A percentile compares a stretch with the other conserved stretches of the same genome.
phyloP scores from a whole-genome alignment of 1,140 invertebrate genomes.

The Cardiocondyla obscurior region DNA sequence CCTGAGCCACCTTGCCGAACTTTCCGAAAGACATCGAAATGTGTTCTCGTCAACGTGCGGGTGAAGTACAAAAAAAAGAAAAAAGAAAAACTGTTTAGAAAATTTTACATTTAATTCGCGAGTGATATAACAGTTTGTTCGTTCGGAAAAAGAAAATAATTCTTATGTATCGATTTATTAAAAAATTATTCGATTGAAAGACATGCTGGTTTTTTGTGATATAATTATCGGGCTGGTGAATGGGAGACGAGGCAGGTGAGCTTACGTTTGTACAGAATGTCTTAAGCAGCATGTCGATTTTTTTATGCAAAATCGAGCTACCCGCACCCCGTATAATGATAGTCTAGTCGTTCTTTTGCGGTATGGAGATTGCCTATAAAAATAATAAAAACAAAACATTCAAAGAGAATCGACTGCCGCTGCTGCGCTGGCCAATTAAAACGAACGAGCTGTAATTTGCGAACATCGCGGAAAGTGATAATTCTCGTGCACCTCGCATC shows the following conservation, averaged over 20 bases:
- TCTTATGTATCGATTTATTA: background rate
- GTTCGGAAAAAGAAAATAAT: too few relatives aligned
- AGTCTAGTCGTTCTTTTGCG: background rate
- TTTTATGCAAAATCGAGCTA: too few relatives aligned
- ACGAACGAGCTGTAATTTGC: background rate
- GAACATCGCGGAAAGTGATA: background rate
- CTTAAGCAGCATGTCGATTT: too few relatives aligned
- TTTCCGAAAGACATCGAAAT: background rate
- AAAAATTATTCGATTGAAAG: background rate
- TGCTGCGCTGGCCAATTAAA: constrained; percentile 11
- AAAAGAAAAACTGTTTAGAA: too few relatives aligned
- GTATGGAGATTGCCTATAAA: background rate
- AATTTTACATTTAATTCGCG: background rate
- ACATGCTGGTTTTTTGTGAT: constrained; percentile 74
- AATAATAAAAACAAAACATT: background rate
- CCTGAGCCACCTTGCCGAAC: background rate
- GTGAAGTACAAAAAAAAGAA: background rate
- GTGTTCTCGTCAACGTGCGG: background rate
- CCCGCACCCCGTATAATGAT: too few relatives aligned
- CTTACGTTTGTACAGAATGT: background rate
- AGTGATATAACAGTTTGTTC: too few relatives aligned
- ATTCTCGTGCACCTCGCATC: background rate
- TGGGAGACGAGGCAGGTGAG: constrained; percentile 69
- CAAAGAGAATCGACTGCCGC: background rate
- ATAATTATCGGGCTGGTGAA: constrained; percentile 69